phyloP scores from a whole-genome alignment of 2,113 vertebrate species.

The Egretta garzetta region DNA sequence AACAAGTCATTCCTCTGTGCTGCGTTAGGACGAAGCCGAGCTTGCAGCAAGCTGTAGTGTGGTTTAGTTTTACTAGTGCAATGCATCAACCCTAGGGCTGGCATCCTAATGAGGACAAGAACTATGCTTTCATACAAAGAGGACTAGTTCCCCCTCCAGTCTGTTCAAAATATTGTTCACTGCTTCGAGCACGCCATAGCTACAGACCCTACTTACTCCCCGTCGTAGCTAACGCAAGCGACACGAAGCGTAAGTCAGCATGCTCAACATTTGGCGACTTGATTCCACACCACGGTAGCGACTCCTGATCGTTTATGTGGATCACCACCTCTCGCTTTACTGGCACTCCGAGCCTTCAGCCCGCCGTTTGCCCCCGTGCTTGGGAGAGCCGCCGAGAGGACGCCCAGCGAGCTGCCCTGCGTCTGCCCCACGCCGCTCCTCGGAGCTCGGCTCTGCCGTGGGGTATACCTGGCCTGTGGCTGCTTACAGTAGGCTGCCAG shows the following conservation, averaged over 20 bases:
- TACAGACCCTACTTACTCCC: background rate
- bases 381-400: background rate
- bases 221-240: background rate
- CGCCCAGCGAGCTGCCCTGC: background rate
- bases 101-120: constrained; percentile 41
- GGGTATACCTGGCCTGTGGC: background rate
- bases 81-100: constrained; percentile 17
- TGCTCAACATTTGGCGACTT: background rate
- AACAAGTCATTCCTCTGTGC: background rate
- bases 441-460: background rate
- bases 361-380: background rate
- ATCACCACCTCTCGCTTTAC: background rate
- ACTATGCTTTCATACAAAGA: constrained; percentile 49
- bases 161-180: constrained; percentile 61
- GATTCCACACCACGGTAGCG: background rate
- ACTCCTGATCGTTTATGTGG: background rate
- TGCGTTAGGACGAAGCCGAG: background rate
- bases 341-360: background rate
- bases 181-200: background rate
- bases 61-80: constrained; percentile 3
- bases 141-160: constrained; percentile 70
- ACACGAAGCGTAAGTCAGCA: accelerated
- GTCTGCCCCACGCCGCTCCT: background rate
- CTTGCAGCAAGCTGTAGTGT: background rate
- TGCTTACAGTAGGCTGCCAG: background rate